Base-by-base conservation (phyloP, 2,888 invertebrate genomes). In the Andrena praecox region DNA sequence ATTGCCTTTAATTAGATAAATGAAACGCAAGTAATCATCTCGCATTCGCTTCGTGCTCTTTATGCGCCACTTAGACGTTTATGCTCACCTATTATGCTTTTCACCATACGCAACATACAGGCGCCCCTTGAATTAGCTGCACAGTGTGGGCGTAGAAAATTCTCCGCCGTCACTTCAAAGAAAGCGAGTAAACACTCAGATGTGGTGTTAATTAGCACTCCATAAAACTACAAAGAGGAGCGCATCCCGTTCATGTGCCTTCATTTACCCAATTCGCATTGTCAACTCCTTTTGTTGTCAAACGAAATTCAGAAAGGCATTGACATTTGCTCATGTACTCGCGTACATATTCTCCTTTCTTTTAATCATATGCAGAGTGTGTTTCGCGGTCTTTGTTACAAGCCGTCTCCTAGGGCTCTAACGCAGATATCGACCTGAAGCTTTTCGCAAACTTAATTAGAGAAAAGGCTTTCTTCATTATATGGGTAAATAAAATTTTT, bases 141-240 rank as follows among this genome's bases (percentile, higher is more conserved):
- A 27, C 48, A 50, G 31, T 27, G n/a, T n/a, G 67, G 5, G 67
- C 64, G 68, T 70, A 70, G 59, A 42, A 52, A 77, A 77, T 77
- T 77, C 77, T 70, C 63, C 69, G 63, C 66, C 24, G 63, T 31
- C 64, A 66, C 64, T 77, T 80, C 62, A 69, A 70, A 27, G 42
- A 16, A 48, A 42, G 31, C 62, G 66, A 7, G 62, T 33, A 62
- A 62, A 62, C 33, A 76, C 62, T 35, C 60, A 68, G 54, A 35
- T 77, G 24, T 60, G 52, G 76, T 68, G 78, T 78, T 78, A 78
- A 78, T 76, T 78, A 67, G 76, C 54, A 76, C 78, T 76, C 50
- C 68, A 78, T 76, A 75, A 78, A 78, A 77, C 76, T 77, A 77
- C 59, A 10, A 54, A 48, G 31, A 54, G 52, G 20, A 52, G 20